Evolutionary conservation across 2,797 vertebrate genomes (phyloP), one percentile per base, ranked within the genome.

Genomic region (Melanotaenia parkinsoni): DNA sequence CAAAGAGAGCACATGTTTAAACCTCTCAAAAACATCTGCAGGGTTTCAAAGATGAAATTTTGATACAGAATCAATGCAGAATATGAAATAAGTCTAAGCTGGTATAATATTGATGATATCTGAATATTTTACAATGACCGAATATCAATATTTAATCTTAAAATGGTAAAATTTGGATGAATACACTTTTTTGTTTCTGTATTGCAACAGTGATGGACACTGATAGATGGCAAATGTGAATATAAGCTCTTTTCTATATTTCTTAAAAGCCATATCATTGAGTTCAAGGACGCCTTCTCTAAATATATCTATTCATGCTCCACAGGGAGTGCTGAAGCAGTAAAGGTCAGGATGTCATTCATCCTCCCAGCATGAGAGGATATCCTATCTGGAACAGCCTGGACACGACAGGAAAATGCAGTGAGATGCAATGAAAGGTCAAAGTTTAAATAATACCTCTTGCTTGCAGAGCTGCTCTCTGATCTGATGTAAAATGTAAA

Each of bases 301-400:
- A 70, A 77, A 62, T 58, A 67, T 72, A 77, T 77, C 57, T 79
- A 63, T 76, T 68, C 45, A 58, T 66, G 50, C 50, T 68, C 67
- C 61, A 20, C 53, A 12, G 84, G 65, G 81, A 76, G 58, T 8
- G 63, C 24, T 62, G 67, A 65, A 63, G 73, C 63, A 65, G 70
- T 74, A 87, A 92, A 91, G 88, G 88, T 87, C 88, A 86, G 80
- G 71, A 80, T 83, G 79, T 77, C 84, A 85, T 89, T 89, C 79
- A 91, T 91, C 84, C 77, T 90, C 89, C 68, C 83, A 83, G 87
- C 59, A 28, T 51, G 83, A 81, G 69, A 88, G 86, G 88, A 91
- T 84, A 84, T 90, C 86, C 89, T 73, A 75, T 81, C 75, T 61
- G 65, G 65, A 79, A 64, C 71, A 63, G 72, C 50, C 64, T 74